Base-by-base conservation (phyloP, 2,113 vertebrate genomes). In the Elaphurus davidianus region DNA sequence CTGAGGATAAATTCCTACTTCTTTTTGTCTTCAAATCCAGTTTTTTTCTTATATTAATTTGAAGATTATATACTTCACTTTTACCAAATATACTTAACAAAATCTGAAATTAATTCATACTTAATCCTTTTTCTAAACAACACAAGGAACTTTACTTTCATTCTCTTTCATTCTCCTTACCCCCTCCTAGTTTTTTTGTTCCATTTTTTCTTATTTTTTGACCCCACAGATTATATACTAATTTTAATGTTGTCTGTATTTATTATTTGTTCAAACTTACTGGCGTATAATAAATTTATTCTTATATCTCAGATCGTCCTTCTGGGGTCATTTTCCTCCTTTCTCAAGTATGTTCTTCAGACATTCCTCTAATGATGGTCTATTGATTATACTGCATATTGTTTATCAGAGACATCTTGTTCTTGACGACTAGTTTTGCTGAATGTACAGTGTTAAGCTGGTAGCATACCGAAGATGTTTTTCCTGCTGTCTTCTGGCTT, bases 381-480 rank as follows among this genome's bases (percentile, higher is more conserved):
- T 83, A 33, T 33, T 81, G 79, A 86, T 59, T 55, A 33, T 4
- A 28, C 55, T 78, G 8, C 28, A 11, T 93, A 40, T 86, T 85
- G 21, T 57, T 96, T 97, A 60, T 76, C 82, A 91, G 21, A 92
- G 90, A 95, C 40, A 13, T 40, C 54, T 95, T 96, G 76, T 83
- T 83, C 62, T 83, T 82, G 60, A 40, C 59, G 89, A 1, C n/a
- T 78, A 25, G 50, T 82, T 40, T 76, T 78, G 21, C 17, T 62
- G 28, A 25, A 19, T 54, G 52, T 91, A 74, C 16, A 36, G 27
- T 60, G 3, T 87, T 87, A 62, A 30, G 7, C 43, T 92, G n/a
- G 40, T n/a, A 87, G 10, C 21, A 62, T 43, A 12, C 3, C 86
- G 25, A 82, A 87, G 21, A 78, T n/a, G 21, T 11, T 74, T 50